Base-by-base conservation (phyloP, 1,140 invertebrate species). In the Neodiprion lecontei region DNA sequence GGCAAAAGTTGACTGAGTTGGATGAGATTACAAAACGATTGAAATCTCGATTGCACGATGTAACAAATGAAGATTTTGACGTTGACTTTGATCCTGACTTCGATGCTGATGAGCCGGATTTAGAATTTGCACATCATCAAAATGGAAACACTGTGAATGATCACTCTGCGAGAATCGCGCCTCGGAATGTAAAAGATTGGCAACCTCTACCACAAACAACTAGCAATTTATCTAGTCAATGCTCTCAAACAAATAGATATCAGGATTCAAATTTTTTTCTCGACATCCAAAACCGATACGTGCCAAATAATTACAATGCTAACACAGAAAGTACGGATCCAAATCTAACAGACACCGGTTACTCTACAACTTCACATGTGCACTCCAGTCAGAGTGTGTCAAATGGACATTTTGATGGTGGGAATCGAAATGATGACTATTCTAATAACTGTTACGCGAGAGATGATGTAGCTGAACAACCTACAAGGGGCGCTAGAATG, bases 11-110 rank as follows among this genome's bases (percentile, higher is more conserved):
- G 53, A 89, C 87, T 0, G 92, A 92, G 83, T 74, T 92, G 17
- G 90, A 92, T 77, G 90, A 91, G 83, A 92, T 92, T 53, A 92
- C 91, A 10, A 88, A 91, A 81, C 84, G 92, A 70, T 77, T 92
- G 47, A 85, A 89, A 65, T 87, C 88, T 9, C 88, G 91, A 73
- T 81, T 92, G 23, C 88, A 88, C 28, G 88, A 91, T 76, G 90
- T 92, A 1, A 92, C 91, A 7, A 87, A 85, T 11, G 89, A 88
- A 1, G 89, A 90, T 72, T 87, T 90, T 74, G 87, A 91, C 17
- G 89, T 88, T 74, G 86, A 89, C 70, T 85, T 89, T 73, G 88
- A 90, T 50, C 88, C 89, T 73, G 89, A 92, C 73, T 91, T 91
- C 76, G 90, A 91, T 40, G 73, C 78, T 8, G 80, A 80, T n/a